Evolutionary conservation across 2,888 invertebrate species (phyloP).

Genomic region (Aquatica leii): DNA sequence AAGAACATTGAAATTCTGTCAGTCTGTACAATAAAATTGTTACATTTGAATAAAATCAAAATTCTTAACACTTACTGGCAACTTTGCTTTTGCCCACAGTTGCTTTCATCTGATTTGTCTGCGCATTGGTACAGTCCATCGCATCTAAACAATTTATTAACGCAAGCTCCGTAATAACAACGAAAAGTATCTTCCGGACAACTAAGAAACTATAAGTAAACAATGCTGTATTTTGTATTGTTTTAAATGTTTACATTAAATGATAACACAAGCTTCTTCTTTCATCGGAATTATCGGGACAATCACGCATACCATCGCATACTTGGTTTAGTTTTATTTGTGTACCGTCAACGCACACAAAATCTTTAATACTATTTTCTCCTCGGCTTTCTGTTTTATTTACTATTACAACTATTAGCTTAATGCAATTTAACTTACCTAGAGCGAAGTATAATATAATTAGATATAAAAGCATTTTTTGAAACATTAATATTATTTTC

Average conservation of each 20-base stretch:
- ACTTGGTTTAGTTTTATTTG: conserved; percentile 38
- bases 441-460: too few relatives aligned
- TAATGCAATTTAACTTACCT: too few relatives aligned
- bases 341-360: conserved; percentile 46
- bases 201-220: conserved; percentile 26
- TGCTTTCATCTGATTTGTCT: conserved; percentile 50
- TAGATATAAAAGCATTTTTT: too few relatives aligned
- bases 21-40: conserved; percentile 23
- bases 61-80: conserved; percentile 41
- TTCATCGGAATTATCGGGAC: conserved; percentile 59
- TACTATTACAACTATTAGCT: too few relatives aligned
- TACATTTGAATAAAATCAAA: conserved; percentile 4
- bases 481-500: too few relatives aligned
- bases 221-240: not conserved
- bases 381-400: too few relatives aligned
- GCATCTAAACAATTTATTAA: conserved; percentile 47
- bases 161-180: conserved; percentile 55
- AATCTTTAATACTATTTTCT: too few relatives aligned
- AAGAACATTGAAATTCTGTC: conserved; percentile 45
- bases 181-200: conserved; percentile 48
- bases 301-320: conserved; percentile 50
- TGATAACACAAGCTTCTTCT: conserved; percentile 53
- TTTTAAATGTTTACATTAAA: conserved; percentile 36
- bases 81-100: conserved; percentile 43
- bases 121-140: conserved; percentile 50